Conservation (phyloP, 2,797 vertebrate species). For the Macropodus opercularis region DNA sequence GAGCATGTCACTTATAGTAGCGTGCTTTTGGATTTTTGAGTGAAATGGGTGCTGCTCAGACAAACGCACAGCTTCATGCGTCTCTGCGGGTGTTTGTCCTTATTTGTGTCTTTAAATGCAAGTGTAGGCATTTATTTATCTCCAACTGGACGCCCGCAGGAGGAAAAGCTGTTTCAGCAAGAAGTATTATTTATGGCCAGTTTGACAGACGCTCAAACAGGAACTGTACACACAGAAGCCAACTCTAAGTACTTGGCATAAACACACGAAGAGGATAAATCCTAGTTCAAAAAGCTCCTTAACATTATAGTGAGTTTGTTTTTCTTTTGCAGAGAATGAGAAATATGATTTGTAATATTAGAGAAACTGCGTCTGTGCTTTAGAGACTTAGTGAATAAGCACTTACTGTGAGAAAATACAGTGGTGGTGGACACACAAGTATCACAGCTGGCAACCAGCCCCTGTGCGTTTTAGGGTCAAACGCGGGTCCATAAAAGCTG, state of each 20-base stretch:
- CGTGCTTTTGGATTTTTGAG: constrained; percentile 38
- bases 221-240: constrained; percentile 53
- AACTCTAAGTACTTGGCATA: constrained; percentile 56
- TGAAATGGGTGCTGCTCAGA: constrained; percentile 33
- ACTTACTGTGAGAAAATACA: constrained; percentile 15
- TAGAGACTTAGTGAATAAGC: constrained; percentile 26
- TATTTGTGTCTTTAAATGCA: constrained; percentile 58
- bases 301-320: constrained; percentile 17
- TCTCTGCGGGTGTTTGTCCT: constrained; percentile 43
- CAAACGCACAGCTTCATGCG: no score
- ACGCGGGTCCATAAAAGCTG: background rate
- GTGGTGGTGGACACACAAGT: background rate
- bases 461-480: background rate
- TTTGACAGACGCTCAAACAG: constrained; percentile 61
- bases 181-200: constrained; percentile 65
- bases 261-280: constrained; percentile 60
- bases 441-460: background rate
- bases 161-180: constrained; percentile 49
- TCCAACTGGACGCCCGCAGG: constrained; percentile 28
- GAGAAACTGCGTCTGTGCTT: background rate
- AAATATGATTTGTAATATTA: constrained; percentile 33
- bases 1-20: constrained; percentile 35
- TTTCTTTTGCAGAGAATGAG: constrained; percentile 18
- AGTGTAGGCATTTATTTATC: constrained; percentile 36
- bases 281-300: constrained; percentile 44